Evolutionary conservation across 2,797 vertebrate species (phyloP).

Genomic region (Coreius guichenoti): DNA sequence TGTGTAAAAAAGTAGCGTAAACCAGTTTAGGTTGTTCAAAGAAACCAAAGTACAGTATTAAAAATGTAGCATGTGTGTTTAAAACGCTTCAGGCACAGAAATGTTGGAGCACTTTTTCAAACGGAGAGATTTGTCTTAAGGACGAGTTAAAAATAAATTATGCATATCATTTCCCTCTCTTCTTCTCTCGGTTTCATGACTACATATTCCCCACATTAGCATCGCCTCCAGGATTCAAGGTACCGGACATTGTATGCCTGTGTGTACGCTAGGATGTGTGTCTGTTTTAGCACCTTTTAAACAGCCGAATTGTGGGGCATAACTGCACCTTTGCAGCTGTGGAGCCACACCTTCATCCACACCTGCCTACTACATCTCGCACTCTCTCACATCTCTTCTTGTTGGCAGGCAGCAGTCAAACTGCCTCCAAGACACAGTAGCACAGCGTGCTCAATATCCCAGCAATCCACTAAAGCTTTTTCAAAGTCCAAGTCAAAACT

Average conservation of each 20-base stretch:
- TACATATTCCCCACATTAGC: slow-evolving; percentile 49
- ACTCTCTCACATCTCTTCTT: slow-evolving; percentile 37
- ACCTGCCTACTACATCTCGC: slow-evolving; percentile 41
- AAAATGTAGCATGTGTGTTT: slow-evolving; percentile 90
- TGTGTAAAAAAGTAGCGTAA: slow-evolving; percentile 86
- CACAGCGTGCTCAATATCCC: neutral
- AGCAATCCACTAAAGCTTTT: neutral
- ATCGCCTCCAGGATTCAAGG: slow-evolving; percentile 39
- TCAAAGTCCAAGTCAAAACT: slow-evolving; percentile 1
- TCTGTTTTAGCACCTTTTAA: slow-evolving; percentile 19
- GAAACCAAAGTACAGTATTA: slow-evolving; percentile 89
- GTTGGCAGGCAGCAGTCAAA: slow-evolving; percentile 12
- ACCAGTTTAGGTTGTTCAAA: slow-evolving; percentile 87
- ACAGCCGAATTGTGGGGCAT: slow-evolving; percentile 19
- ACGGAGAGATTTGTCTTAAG: slow-evolving; percentile 85
- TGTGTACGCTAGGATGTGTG: neutral
- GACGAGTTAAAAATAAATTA: slow-evolving; percentile 87
- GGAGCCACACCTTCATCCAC: slow-evolving; percentile 50
- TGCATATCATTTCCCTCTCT: slow-evolving; percentile 82
- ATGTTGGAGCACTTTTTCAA: slow-evolving; percentile 82
- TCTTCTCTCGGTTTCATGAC: slow-evolving; percentile 65
- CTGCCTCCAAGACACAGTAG: neutral
- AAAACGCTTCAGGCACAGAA: slow-evolving; percentile 79
- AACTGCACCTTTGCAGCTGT: slow-evolving; percentile 53
- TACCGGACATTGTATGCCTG: slow-evolving; percentile 41